Percentiles rank a stretch among this genome's conserved stretches.
Conservation (phyloP, 2,888 invertebrate species). For the Sycophila texana region DNA sequence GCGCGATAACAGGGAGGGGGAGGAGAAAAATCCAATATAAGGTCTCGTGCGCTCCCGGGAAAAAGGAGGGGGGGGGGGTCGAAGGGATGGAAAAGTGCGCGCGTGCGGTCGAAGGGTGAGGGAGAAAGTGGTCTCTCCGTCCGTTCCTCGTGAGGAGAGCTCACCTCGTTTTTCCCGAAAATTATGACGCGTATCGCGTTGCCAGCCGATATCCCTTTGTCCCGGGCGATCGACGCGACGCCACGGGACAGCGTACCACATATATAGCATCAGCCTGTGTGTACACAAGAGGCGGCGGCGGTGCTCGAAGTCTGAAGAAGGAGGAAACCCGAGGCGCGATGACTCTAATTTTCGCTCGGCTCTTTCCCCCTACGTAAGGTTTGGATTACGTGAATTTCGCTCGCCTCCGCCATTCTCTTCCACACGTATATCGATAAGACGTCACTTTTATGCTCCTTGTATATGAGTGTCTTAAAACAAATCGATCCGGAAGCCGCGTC, state of each 20-base stretch:
- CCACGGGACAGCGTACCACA: background rate
- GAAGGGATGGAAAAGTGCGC: background rate
- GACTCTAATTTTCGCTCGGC: background rate
- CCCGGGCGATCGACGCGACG: conserved; percentile 2
- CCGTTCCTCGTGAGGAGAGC: conserved; percentile 8
- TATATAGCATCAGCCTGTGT: background rate
- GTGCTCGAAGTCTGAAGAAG: background rate
- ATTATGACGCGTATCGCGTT: conserved; percentile 28
- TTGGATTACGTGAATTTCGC: background rate
- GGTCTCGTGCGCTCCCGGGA: conserved; percentile 10
- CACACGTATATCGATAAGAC: too few species aligned
- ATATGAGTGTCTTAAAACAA: too few species aligned
- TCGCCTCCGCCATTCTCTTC: too few species aligned
- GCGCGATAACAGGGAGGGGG: conserved; percentile 9
- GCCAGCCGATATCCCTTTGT: conserved; percentile 1
- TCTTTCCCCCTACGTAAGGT: background rate
- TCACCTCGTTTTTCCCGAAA: conserved; percentile 44
- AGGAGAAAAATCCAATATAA: conserved; percentile 38
- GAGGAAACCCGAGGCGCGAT: conserved; percentile 1
- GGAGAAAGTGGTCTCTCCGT: conserved; percentile 14
- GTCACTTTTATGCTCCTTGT: too few species aligned
- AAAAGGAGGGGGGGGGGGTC: too few species aligned
- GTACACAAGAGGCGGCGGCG: background rate
- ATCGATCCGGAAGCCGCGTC: too few species aligned
- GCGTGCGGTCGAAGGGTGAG: conserved; percentile 9